Conservation (phyloP, 2,113 vertebrate genomes). For the Myotis yumanensis region DNA sequence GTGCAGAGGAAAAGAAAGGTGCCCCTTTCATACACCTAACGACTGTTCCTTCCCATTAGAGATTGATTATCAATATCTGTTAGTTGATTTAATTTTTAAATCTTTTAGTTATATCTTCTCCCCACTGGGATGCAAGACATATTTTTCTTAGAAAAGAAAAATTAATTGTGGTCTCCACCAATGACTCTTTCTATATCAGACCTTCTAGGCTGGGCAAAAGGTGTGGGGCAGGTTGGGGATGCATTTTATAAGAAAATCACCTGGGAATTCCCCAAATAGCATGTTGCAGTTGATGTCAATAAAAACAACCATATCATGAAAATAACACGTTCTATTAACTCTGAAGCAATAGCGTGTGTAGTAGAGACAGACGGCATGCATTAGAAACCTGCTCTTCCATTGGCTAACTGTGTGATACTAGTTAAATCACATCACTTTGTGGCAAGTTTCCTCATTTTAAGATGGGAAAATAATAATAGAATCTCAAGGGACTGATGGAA, state of each 20-base stretch:
- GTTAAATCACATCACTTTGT: background rate
- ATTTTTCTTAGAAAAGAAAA: background rate
- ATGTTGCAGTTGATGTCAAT: background rate
- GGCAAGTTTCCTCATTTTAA: background rate
- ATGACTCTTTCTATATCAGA: background rate
- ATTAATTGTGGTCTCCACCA: background rate
- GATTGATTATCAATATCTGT: background rate
- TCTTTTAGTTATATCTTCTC: background rate
- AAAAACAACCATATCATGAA: background rate
- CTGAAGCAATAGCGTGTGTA: background rate
- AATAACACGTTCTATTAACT: background rate
- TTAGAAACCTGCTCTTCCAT: background rate
- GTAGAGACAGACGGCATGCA: background rate
- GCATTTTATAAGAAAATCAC: background rate
- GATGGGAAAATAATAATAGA: background rate
- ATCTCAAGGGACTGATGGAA: background rate
- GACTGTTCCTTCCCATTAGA: background rate
- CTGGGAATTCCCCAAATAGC: background rate
- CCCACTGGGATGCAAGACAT: background rate
- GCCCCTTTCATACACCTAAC: background rate
- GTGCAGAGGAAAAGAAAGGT: background rate
- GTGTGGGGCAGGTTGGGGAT: background rate
- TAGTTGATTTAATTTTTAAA: background rate
- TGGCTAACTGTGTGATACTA: background rate
- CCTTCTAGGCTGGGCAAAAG: background rate